Evolutionary conservation across 2,888 invertebrate species (phyloP).

Genomic region (Eilema sororculum): DNA sequence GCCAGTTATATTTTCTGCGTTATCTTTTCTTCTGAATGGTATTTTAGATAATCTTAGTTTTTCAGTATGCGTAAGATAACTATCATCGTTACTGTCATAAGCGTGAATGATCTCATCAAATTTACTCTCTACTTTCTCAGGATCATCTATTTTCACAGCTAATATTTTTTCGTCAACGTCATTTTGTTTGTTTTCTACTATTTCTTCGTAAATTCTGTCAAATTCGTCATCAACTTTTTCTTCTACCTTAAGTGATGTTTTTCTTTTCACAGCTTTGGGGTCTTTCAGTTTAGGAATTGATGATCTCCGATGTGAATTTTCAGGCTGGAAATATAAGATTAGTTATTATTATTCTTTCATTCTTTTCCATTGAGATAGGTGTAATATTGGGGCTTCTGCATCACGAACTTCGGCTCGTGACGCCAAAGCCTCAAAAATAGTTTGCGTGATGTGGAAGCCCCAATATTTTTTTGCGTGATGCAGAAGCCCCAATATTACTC

Average conservation of each 20-base stretch:
- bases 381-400: too few species aligned
- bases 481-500: too few species aligned
- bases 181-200: conserved; percentile 53
- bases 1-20: conserved; percentile 24
- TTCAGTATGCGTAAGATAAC: conserved; percentile 51
- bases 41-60: conserved; percentile 67
- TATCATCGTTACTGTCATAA: conserved; percentile 69
- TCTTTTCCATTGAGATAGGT: too few species aligned
- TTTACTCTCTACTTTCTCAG: conserved; percentile 68
- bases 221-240: conserved; percentile 71
- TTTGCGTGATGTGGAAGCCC: too few species aligned
- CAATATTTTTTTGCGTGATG: too few species aligned
- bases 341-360: not conserved
- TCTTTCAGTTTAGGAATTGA: conserved; percentile 55
- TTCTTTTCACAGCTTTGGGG: conserved; percentile 44
- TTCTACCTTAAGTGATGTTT: conserved; percentile 39
- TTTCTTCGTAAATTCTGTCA: conserved; percentile 77
- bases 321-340: conserved; percentile 43
- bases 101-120: conserved; percentile 80
- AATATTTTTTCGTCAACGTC: conserved; percentile 54
- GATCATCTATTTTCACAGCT: conserved; percentile 65
- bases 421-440: too few species aligned
- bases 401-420: too few species aligned
- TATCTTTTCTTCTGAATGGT: conserved; percentile 69
- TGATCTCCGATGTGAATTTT: conserved; percentile 46